Evolutionary conservation across 2,888 invertebrate species (phyloP).

Genomic region (Amphimallon solstitiale): DNA sequence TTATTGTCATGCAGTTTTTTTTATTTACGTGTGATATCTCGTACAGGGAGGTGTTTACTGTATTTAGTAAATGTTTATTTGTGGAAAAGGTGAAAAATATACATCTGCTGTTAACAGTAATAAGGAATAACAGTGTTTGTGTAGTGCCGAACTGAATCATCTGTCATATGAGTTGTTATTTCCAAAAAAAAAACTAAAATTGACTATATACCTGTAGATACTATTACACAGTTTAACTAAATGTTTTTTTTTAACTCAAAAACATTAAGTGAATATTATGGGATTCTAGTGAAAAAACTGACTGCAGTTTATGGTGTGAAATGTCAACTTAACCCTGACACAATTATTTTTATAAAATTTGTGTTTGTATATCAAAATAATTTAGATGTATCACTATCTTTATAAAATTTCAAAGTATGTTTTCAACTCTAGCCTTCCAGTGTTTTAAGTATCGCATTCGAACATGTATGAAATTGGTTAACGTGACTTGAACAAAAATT

Average conservation of each 20-base stretch:
- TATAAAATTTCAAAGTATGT: constrained; percentile 43
- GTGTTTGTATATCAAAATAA: constrained; percentile 17
- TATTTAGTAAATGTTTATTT: background rate
- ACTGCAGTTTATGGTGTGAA: constrained; percentile 39
- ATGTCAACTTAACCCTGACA: constrained; percentile 50
- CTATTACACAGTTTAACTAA: constrained; percentile 27
- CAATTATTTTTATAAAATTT: constrained; percentile 36
- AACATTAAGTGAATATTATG: constrained; percentile 26
- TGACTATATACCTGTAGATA: constrained; percentile 16
- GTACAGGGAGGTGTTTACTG: constrained; percentile 39
- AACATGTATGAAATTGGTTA: constrained; percentile 64
- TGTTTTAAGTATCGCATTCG: constrained; percentile 50
- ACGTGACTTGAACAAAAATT: constrained; percentile 50
- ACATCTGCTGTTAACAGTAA: background rate
- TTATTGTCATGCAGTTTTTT: constrained; percentile 53
- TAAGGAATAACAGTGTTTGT: constrained; percentile 24
- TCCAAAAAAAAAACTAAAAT: constrained; percentile 25
- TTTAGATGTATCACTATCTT: constrained; percentile 39
- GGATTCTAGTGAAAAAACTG: constrained; percentile 11
- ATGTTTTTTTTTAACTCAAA: constrained; percentile 27
- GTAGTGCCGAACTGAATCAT: constrained; percentile 26
- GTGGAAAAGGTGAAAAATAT: background rate
- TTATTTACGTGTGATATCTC: constrained; percentile 56
- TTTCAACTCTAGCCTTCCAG: constrained; percentile 8
- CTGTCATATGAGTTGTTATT: constrained; percentile 31